Evolutionary conservation across 2,888 invertebrate species (phyloP).

Genomic region (Melangyna quadrimaculata): DNA sequence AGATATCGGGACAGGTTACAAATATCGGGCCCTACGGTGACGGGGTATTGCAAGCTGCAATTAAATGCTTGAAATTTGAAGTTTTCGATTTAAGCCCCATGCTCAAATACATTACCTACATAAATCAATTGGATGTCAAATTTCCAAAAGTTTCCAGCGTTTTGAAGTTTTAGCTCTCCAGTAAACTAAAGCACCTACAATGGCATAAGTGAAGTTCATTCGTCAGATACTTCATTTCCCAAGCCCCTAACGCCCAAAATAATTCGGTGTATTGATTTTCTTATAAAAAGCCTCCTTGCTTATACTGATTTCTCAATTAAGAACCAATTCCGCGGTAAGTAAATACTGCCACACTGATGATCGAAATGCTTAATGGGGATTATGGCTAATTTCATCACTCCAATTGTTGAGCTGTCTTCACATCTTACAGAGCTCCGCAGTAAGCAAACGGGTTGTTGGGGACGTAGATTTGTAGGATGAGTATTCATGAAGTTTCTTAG

Average conservation of each 20-base stretch:
- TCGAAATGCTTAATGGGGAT: slow-evolving; percentile 57
- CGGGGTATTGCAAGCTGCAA: no score
- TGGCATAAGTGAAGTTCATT: no score
- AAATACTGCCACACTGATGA: slow-evolving; percentile 43
- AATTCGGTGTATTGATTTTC: not conserved
- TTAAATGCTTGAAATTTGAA: no score
- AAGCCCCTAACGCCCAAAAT: not conserved
- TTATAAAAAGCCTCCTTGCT: not conserved
- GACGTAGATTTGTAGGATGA: not conserved
- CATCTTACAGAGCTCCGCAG: not conserved
- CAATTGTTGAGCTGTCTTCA: slow-evolving; percentile 30
- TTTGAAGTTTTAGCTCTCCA: no score
- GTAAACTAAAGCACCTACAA: no score
- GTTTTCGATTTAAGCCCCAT: no score
- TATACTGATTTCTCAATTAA: slow-evolving; percentile 57
- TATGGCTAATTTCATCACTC: slow-evolving; percentile 55
- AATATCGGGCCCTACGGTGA: no score
- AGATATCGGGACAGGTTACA: no score
- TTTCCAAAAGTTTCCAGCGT: no score
- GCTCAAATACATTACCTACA: no score
- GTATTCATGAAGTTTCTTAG: slow-evolving; percentile 26
- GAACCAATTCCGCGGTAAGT: slow-evolving; percentile 53
- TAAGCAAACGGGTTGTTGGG: not conserved
- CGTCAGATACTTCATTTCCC: not conserved
- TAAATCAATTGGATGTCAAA: no score